Percentiles rank a stretch among this genome's conserved stretches.
These are phyloP conservation scores for Drosophila nasuta DNA, from an alignment of 1,140 invertebrate genomes.

Conservation along the genomic window DNA sequence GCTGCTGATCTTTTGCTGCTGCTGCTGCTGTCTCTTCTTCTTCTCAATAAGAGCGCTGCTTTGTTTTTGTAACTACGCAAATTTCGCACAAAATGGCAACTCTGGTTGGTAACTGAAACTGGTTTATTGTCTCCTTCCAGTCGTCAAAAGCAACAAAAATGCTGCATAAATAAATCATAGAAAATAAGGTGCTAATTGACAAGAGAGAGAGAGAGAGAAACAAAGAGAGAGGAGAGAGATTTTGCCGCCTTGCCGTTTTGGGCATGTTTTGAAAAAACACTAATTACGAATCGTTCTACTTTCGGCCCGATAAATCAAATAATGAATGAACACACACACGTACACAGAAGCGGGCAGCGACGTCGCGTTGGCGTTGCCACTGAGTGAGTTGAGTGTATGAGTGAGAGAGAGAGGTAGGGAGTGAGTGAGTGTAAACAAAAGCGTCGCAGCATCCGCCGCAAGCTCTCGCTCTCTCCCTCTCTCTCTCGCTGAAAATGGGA, in stretches of 20 bases:
- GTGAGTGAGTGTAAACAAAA: slow-evolving; percentile 61
- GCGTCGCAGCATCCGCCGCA: slow-evolving; percentile 60
- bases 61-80: slow-evolving; percentile 52
- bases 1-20: slow-evolving; percentile 20
- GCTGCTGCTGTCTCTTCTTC: slow-evolving; percentile 7
- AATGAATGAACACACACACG: slow-evolving; percentile 61
- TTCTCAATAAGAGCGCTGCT: neutral
- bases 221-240: slow-evolving; percentile 1
- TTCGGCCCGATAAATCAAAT: slow-evolving; percentile 67
- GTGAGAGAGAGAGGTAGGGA: neutral
- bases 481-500: slow-evolving; percentile 9
- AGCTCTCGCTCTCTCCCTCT: neutral
- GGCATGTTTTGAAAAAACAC: slow-evolving; percentile 57
- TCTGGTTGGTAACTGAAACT: slow-evolving; percentile 55
- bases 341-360: slow-evolving; percentile 17
- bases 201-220: slow-evolving; percentile 5
- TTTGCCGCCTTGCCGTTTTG: slow-evolving; percentile 32
- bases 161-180: slow-evolving; percentile 44
- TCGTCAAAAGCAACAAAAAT: slow-evolving; percentile 21
- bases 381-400: neutral
- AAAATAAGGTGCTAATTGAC: slow-evolving; percentile 70
- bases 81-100: slow-evolving; percentile 71
- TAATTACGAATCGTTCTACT: slow-evolving; percentile 53
- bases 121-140: slow-evolving; percentile 39
- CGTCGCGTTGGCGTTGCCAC: slow-evolving; percentile 19